Base-by-base conservation (phyloP, 1,140 invertebrate species). In the Homarus americanus region DNA sequence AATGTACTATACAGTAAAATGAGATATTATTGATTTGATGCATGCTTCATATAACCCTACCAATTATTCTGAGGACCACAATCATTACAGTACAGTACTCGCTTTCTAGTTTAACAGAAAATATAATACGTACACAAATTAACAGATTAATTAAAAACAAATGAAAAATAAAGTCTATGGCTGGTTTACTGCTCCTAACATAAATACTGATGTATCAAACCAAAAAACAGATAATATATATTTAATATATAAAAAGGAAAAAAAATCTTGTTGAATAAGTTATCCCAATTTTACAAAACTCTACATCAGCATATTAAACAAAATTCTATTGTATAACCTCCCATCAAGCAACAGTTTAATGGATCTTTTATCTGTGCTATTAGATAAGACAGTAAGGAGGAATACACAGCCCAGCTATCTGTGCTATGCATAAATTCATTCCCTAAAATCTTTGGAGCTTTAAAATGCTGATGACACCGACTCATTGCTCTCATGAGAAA, bases 11-110 rank as follows among this genome's bases (percentile, higher is more conserved):
- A 20, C n/a, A 32, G 78, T 28, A 80, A 53, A 80, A 36, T 53
- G 78, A 53, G 53, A 36, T 53, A 41, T 80, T 53, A 80, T 17
- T 24, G 5, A 80, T 80, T 75, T 75, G 73, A 75, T 75, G 73
- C 41, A 75, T n/a, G 34, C 73, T 75, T 80, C 41, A 28, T 80
- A 41, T 28, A 28, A 40, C 17, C 38, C 40, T 44, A 44, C 38
- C 40, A n/a, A 41, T 17, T 44, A 34, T 9, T 7, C 10, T 41
- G 38, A 79, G 28, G 36, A 79, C 12, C n/a, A 79, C 40, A 20
- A 79, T 4, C 44, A 0, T 10, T 41, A 40, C 40, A 3, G 34
- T 49, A 41, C 24, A 78, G n/a, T 41, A 41, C 75, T 28, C 15
- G 15, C n/a, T 28, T 12, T 79, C 20, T 1, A 49, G 41, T 75